Percentiles rank a stretch among this genome's conserved stretches.
These are phyloP conservation scores for Panagrolaimus sp. DNA, from an alignment of 1,140 invertebrate genomes.

Conservation along the genomic window DNA sequence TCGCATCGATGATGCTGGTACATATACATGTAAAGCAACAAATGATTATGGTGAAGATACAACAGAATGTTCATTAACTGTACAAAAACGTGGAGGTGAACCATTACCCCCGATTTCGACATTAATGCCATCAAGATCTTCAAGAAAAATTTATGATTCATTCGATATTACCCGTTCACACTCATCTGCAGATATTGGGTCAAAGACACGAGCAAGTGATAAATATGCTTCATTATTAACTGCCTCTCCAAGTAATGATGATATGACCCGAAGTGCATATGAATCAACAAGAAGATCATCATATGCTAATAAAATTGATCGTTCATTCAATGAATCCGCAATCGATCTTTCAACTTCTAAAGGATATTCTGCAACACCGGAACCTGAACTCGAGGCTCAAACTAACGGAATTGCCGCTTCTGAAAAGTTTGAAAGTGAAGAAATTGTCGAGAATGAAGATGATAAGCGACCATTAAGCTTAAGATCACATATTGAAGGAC, in stretches of 20 bases:
- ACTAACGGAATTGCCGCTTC: constrained; percentile 4
- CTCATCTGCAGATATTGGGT: constrained; percentile 30
- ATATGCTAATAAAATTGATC: not conserved
- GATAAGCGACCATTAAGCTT: constrained; percentile 7
- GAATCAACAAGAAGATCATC: not conserved
- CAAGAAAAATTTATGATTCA: constrained; percentile 33
- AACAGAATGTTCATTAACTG: constrained; percentile 87
- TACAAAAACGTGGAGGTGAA: constrained; percentile 71
- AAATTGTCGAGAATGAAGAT: constrained; percentile 58
- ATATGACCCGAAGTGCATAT: constrained; percentile 7
- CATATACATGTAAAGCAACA: constrained; percentile 83
- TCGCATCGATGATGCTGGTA: constrained; percentile 85
- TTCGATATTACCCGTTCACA: constrained; percentile 34
- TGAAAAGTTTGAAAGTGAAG: too few relatives aligned
- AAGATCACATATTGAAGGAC: constrained; percentile 56
- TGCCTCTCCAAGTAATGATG: constrained; percentile 10
- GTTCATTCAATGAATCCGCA: constrained; percentile 7
- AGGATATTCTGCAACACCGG: not conserved
- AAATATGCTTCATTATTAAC: constrained; percentile 2
- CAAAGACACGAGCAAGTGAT: constrained; percentile 5
- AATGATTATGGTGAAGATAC: constrained; percentile 87
- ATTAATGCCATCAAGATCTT: constrained; percentile 12
- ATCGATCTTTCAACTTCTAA: constrained; percentile 2
- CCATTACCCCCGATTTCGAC: constrained; percentile 6
- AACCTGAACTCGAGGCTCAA: not conserved